phyloP scores from a whole-genome alignment of 2,888 invertebrate species.

The Cheiracanthium punctorium region DNA sequence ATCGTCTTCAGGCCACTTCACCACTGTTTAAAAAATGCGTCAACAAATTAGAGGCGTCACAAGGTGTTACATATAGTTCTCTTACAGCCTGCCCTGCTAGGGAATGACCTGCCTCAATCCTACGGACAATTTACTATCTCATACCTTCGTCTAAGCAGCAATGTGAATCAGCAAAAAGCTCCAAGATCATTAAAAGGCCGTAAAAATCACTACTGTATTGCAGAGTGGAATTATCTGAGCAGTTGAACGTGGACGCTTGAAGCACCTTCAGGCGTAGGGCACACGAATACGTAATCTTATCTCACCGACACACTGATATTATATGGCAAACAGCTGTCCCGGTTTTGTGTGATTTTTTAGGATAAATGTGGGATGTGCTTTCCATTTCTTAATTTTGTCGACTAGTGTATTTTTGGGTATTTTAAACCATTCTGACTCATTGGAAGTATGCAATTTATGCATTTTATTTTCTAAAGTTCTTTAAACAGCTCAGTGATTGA shows the following conservation, averaged over 20 bases:
- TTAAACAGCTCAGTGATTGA: no score
- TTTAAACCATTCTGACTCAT: no score
- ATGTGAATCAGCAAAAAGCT: background rate
- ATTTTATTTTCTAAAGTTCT: no score
- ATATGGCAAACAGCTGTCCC: conserved; percentile 5
- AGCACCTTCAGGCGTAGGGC: background rate
- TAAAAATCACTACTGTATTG: background rate
- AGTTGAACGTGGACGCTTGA: background rate
- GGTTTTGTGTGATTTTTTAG: background rate
- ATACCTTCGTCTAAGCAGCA: background rate
- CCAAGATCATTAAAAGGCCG: background rate
- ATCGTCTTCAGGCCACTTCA: background rate
- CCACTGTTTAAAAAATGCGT: background rate
- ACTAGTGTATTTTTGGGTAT: conserved; percentile 5
- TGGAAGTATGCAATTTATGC: no score
- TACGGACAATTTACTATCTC: background rate
- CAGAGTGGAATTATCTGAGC: background rate
- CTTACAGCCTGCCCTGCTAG: background rate
- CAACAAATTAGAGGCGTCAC: background rate
- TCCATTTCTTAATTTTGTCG: background rate
- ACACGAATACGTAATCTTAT: background rate
- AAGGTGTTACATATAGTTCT: background rate
- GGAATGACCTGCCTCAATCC: background rate
- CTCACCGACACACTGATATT: background rate
- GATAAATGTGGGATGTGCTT: background rate